phyloP scores from a whole-genome alignment of 1,140 invertebrate species.

The Drosophila hydei region DNA sequence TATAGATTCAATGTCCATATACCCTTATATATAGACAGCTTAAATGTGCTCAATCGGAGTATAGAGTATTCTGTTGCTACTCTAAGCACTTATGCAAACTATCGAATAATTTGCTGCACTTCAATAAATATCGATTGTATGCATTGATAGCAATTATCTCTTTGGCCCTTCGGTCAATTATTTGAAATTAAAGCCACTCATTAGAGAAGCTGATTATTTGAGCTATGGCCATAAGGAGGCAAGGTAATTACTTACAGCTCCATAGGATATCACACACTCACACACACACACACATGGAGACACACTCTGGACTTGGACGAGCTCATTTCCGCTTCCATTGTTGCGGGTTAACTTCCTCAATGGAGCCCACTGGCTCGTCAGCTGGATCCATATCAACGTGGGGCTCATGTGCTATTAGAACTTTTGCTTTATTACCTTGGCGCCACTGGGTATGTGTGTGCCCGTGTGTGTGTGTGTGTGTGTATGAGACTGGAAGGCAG shows the following conservation, averaged over 20 bases:
- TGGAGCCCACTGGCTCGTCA: conserved; percentile 10
- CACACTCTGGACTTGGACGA: conserved; percentile 35
- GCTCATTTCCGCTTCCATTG: conserved; percentile 74
- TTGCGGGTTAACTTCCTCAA: conserved; percentile 45
- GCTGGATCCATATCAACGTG: conserved; percentile 7
- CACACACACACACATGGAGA: conserved; percentile 9
- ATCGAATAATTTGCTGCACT: background rate
- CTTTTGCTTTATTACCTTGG: conserved; percentile 79
- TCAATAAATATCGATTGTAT: background rate
- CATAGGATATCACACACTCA: conserved; percentile 17
- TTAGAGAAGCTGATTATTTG: conserved; percentile 20
- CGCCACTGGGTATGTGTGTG: conserved; percentile 25
- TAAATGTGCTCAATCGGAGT: too few relatives aligned
- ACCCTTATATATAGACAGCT: too few relatives aligned
- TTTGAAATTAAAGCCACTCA: conserved; percentile 39
- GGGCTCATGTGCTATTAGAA: conserved; percentile 52
- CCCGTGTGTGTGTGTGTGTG: conserved; percentile 19
- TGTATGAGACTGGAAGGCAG: conserved; percentile 7
- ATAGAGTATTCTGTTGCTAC: too few relatives aligned
- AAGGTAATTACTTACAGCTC: conserved; percentile 13
- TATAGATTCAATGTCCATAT: too few relatives aligned
- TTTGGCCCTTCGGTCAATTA: conserved; percentile 21
- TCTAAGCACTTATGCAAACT: background rate
- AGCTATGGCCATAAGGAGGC: conserved; percentile 16
- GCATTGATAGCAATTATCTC: conserved; percentile 1